Evolutionary conservation across 2,797 vertebrate genomes (phyloP).

Genomic region (Podarcis siculus): DNA sequence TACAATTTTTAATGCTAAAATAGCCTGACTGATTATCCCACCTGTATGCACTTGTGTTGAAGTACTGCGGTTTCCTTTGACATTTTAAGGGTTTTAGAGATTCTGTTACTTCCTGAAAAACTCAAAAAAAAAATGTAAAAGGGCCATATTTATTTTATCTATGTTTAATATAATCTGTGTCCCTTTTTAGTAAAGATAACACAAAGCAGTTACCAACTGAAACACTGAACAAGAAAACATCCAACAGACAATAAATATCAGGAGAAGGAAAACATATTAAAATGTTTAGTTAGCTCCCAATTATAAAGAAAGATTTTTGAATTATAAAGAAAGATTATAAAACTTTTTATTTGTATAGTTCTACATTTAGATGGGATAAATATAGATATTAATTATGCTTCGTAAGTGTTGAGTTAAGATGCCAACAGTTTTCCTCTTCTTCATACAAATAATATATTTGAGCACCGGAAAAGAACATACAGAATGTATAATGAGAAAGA

Average conservation of each 20-base stretch:
- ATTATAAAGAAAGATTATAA: neutral
- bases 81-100: neutral
- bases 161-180: neutral
- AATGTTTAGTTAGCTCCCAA: neutral
- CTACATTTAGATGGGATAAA: neutral
- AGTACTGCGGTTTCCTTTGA: neutral
- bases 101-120: neutral
- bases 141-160: neutral
- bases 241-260: neutral
- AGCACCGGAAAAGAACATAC: neutral
- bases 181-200: neutral
- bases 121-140: neutral
- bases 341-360: neutral
- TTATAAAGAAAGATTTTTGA: neutral
- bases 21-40: neutral
- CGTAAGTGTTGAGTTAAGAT: neutral
- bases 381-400: constrained; percentile 1
- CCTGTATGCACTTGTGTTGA: neutral
- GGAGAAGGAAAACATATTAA: neutral
- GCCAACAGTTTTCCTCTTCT: neutral
- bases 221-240: neutral
- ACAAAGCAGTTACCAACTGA: neutral
- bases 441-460: neutral
- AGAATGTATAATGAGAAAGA: neutral
- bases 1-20: neutral